These are phyloP conservation scores for Lomographa bimaculata DNA, from an alignment of 2,888 invertebrate genomes.

Conservation along the genomic window DNA sequence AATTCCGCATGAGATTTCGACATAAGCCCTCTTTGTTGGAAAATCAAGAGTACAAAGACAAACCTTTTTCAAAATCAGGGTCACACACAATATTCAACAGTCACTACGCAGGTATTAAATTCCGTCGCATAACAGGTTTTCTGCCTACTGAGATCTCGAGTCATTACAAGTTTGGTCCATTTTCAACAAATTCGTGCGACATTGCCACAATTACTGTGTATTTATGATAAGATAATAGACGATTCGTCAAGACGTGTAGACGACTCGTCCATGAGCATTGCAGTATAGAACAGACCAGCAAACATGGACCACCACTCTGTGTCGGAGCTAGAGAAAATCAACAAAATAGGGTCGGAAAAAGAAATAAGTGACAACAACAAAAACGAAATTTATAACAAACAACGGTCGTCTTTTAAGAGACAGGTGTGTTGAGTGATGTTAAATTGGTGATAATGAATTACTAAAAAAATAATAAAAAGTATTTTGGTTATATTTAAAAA, in stretches of 20 bases:
- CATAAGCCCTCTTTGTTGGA: neutral
- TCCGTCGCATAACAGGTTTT: conserved; percentile 29
- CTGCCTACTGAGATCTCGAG: conserved; percentile 4
- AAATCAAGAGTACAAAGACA: neutral
- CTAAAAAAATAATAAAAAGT: no score
- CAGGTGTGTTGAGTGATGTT: conserved; percentile 60
- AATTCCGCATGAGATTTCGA: conserved; percentile 1
- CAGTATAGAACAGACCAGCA: conserved; percentile 44
- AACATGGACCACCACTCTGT: conserved; percentile 58
- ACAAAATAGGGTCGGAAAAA: conserved; percentile 50
- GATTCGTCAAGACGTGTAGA: conserved; percentile 32
- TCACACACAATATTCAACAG: conserved; percentile 10
- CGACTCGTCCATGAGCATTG: conserved; percentile 40
- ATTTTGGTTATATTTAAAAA: no score
- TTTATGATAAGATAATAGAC: conserved; percentile 56
- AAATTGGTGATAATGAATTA: no score
- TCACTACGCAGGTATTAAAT: conserved; percentile 3
- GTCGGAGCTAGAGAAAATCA: conserved; percentile 64
- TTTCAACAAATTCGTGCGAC: conserved; percentile 14
- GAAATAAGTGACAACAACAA: conserved; percentile 45
- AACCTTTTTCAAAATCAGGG: conserved; percentile 24
- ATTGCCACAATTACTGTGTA: conserved; percentile 20
- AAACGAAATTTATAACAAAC: conserved; percentile 37
- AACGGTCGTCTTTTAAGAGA: conserved; percentile 54
- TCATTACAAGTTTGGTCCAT: conserved; percentile 15